Evolutionary conservation across 1,140 invertebrate genomes (phyloP), one percentile per base, ranked within the genome.

Genomic region (Helicoverpa armigera): DNA sequence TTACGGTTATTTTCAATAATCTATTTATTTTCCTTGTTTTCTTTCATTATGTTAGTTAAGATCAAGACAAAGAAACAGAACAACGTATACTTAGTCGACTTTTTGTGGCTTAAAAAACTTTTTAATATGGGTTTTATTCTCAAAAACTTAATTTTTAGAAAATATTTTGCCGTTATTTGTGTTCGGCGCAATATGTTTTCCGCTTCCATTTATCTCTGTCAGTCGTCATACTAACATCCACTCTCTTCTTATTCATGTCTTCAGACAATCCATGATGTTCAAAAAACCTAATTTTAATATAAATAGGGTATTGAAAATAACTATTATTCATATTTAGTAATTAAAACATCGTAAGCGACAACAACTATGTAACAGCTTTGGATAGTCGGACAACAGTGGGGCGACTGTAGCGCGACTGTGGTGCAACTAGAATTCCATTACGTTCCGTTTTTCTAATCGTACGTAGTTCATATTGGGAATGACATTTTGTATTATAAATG

Each of bases 281-380:
- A 23, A 23, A 23, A 23, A 23, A 23, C 23, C 23, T 23, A 23
- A 23, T 23, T 23, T 23, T 35, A 35, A 7, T 9, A 43, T 5
- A 43, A 43, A 43, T 43, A 43, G 35, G 35, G 5, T 43, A 43
- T 9, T 43, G 35, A 43, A 43, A 43, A 43, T 23, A 60, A 60
- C 18, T 29, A 7, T 23, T 60, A 60, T 60, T 23, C 14, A 14
- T 54, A 54, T 54, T n/a, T 48, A 14, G 50, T 23, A 29, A 60
- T 76, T 23, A 43, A 63, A 76, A 29, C 4, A 63, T 63, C 73
- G 73, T 48, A 31, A n/a, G 14, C 16, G 14, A 43, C n/a, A 1
- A 3, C 7, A 48, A 51, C 31, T 56, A 35, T 56, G 23, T 48
- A 63, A 76, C 73, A 76, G 73, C 73, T 76, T 76, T 76, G 73